Evolutionary conservation across 2,888 invertebrate genomes (phyloP).

Genomic region (Stomorhina lunata): DNA sequence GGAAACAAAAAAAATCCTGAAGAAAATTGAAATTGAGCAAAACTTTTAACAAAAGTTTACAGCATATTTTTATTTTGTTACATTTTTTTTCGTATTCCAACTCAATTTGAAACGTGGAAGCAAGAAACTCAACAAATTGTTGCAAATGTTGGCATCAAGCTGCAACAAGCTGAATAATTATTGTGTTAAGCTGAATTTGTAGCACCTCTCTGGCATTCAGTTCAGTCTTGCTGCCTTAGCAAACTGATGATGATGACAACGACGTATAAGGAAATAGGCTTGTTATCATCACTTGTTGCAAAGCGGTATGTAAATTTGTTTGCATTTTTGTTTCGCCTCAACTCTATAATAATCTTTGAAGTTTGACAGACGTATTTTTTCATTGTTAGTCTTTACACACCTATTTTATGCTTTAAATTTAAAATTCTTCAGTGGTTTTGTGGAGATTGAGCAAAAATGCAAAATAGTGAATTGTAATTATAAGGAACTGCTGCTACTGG

Average conservation of each 20-base stretch:
- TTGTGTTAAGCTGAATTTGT: constrained; percentile 39
- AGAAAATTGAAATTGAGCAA: constrained; percentile 44
- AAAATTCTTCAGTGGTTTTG: constrained; percentile 31
- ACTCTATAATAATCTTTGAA: constrained; percentile 38
- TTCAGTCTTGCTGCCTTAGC: background rate
- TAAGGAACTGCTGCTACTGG: constrained; percentile 44
- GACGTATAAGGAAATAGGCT: constrained; percentile 64
- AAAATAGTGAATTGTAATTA: constrained; percentile 28
- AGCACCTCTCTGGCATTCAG: background rate
- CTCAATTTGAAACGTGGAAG: constrained; percentile 50
- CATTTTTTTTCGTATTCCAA: constrained; percentile 22
- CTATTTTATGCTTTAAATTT: constrained; percentile 4
- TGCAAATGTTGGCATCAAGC: constrained; percentile 49
- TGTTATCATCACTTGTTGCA: constrained; percentile 65
- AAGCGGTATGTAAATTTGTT: constrained; percentile 49
- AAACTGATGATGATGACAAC: too few relatives aligned
- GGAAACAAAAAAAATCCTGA: too few relatives aligned
- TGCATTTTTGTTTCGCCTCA: background rate
- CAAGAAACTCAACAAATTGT: constrained; percentile 47
- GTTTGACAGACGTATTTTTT: constrained; percentile 46
- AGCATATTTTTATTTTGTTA: constrained; percentile 10
- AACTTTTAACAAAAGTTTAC: constrained; percentile 28
- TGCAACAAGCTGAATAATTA: constrained; percentile 37
- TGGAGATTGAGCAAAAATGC: background rate
- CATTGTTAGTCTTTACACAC: constrained; percentile 40